Evolutionary conservation across 1,140 invertebrate species (phyloP), one percentile per base, ranked within the genome.

Genomic region (Drosophila varians): DNA sequence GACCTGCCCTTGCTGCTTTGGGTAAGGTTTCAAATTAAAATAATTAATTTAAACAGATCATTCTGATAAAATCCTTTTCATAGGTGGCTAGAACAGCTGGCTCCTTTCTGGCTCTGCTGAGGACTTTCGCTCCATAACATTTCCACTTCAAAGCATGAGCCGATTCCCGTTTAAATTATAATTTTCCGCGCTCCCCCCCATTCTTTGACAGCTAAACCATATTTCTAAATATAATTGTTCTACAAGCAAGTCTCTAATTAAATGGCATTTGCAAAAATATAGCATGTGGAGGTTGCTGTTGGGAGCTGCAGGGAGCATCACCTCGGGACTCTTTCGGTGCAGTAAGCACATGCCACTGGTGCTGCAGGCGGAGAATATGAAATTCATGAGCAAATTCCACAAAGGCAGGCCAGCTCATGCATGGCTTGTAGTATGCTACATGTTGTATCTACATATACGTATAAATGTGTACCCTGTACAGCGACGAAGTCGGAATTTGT

Each of bases 321-420:
- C 38, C 38, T 16, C 1, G 38, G 38, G 38, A 16, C 16, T 18
- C 38, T 42, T 42, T 16, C 16, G 38, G 14, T 42, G 38, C 38
- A 42, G 14, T 16, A 38, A 38, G 36, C 36, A 38, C 36, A 38
- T 38, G 36, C 36, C 36, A 38, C 12, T 38, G 36, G 16, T 38
- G 36, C 14, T 40, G 61, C 36, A 45, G 54, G 60, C 49, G 45
- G 28, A 52, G 55, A 49, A 75, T 86, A 86, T 86, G 82, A 84
- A 87, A 84, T 84, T 84, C 80, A 86, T 80, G 76, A 64, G 72
- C 26, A 47, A 53, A 76, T 83, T 74, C 79, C 70, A 61, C 26
- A 70, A 73, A 53, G 76, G 55, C 76, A 77, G 52, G 52, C 56
- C 28, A 18, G 68, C 48, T 61, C 75, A 78, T 80, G 75, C 65